phyloP scores from a whole-genome alignment of 2,888 invertebrate species.

The Isotomurus palustris region DNA sequence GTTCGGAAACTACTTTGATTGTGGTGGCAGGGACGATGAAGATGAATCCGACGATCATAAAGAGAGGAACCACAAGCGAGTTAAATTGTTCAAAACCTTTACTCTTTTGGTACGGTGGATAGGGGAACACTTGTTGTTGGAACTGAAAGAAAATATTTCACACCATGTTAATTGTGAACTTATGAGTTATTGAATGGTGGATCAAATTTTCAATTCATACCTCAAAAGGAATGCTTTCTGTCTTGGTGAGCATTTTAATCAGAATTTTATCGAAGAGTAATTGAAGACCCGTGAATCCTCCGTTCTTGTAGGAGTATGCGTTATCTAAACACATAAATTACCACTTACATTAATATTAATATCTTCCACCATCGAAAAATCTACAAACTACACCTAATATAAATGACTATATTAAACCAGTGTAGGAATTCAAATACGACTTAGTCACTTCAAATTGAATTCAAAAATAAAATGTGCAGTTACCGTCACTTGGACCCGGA shows the following conservation, averaged over 20 bases:
- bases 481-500: conserved; percentile 34
- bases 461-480: conserved; percentile 11
- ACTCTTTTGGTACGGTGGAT: conserved; percentile 51
- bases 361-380: no score
- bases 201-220: neutral
- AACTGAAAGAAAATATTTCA: conserved; percentile 47
- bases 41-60: conserved; percentile 53
- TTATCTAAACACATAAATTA: conserved; percentile 28
- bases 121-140: conserved; percentile 57
- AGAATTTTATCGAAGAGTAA: conserved; percentile 43
- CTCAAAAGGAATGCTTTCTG: conserved; percentile 7
- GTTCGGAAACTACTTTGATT: conserved; percentile 59
- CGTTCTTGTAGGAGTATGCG: conserved; percentile 36
- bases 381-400: no score
- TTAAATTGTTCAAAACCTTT: conserved; percentile 27
- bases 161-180: no score
- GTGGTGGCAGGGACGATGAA: conserved; percentile 56
- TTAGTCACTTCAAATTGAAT: no score
- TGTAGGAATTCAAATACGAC: no score
- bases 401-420: no score
- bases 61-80: conserved; percentile 48
- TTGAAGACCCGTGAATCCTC: conserved; percentile 43
- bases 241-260: conserved; percentile 31
- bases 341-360: no score
- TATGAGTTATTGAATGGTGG: neutral